Conservation (phyloP, 2,797 vertebrate species). For the Notolabrus celidotus region DNA sequence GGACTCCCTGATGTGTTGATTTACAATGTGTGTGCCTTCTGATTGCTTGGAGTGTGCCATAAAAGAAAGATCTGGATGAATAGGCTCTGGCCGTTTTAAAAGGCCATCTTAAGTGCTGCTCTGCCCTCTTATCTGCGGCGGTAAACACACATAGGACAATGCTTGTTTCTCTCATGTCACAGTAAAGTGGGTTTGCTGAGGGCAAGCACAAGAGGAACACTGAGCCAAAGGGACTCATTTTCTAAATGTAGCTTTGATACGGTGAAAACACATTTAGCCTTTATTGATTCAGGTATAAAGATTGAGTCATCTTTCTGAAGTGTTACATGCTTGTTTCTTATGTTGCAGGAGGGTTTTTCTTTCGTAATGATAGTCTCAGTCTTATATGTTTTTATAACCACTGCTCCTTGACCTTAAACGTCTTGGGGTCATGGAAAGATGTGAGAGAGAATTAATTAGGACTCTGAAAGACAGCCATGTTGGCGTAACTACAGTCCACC, state of each 20-base stretch:
- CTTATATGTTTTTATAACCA: background rate
- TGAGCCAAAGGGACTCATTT: conserved; percentile 19
- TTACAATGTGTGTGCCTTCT: conserved; percentile 46
- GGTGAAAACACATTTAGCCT: background rate
- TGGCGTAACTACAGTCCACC: background rate
- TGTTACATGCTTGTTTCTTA: background rate
- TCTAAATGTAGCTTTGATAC: background rate
- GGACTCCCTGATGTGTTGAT: conserved; percentile 37
- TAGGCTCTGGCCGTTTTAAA: conserved; percentile 66
- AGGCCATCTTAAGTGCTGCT: conserved; percentile 70
- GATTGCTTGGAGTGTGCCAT: conserved; percentile 66
- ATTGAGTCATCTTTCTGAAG: background rate
- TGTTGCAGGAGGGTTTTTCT: background rate
- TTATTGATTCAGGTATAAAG: background rate
- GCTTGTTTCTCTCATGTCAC: conserved; percentile 51
- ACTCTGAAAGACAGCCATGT: background rate
- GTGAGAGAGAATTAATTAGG: background rate
- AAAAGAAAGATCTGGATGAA: conserved; percentile 67
- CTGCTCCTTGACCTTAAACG: background rate
- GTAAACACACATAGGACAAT: conserved; percentile 69
- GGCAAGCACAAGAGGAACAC: conserved; percentile 49
- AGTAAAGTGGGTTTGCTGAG: conserved; percentile 53
- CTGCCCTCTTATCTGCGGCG: conserved; percentile 62
- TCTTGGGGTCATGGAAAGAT: background rate
- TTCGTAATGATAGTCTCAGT: background rate